Conservation (phyloP, 2,797 vertebrate species). For the Protonibea diacanthus region DNA sequence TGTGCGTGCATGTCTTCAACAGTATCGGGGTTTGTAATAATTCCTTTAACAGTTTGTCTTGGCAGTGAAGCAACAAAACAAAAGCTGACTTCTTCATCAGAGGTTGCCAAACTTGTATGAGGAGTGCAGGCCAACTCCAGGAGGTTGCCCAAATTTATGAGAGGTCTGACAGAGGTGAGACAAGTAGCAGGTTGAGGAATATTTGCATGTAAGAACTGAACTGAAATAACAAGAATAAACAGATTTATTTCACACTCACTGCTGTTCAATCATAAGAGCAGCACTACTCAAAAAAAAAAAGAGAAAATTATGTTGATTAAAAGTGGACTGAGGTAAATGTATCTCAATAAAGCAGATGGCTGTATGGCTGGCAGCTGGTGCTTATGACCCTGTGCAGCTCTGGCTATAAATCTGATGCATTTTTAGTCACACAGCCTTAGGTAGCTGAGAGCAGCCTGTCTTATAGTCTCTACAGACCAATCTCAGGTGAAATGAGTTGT, state of each 20-base stretch:
- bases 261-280: background rate
- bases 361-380: constrained; percentile 29
- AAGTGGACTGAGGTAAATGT: constrained; percentile 4
- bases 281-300: constrained; percentile 18
- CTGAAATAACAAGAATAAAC: constrained; percentile 1
- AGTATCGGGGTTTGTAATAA: background rate
- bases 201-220: background rate
- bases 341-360: constrained; percentile 31
- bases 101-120: background rate
- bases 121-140: background rate
- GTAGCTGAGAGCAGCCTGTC: background rate
- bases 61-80: background rate
- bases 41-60: background rate
- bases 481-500: constrained; percentile 14
- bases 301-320: constrained; percentile 3
- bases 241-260: background rate
- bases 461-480: constrained; percentile 2
- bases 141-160: background rate
- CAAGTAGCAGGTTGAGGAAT: constrained; percentile 1
- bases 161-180: background rate
- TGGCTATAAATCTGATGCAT: constrained; percentile 11
- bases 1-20: background rate
- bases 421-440: background rate
- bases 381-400: constrained; percentile 9
- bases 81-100: background rate